Base-by-base conservation (phyloP, 1,140 invertebrate genomes). In the Metopolophium dirhodum region DNA sequence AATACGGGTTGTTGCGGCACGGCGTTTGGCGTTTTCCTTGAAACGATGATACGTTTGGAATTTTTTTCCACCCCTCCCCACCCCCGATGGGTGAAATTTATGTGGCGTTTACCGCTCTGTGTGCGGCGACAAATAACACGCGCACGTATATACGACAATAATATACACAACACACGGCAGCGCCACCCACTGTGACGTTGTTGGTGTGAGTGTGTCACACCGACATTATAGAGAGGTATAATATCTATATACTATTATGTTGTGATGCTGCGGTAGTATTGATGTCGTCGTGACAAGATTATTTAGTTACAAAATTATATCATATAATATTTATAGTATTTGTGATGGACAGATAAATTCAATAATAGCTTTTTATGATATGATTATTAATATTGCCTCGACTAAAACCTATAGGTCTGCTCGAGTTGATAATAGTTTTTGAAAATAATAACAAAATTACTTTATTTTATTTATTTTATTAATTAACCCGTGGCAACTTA, bases 111-210 rank as follows among this genome's bases (percentile, higher is more conserved):
- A n/a, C n/a, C 87, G 37, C 88, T 22, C 23, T 3, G 61, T 77
- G 61, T 77, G n/a, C 61, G 35, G 35, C 89, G 54, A 90, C 89
- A 90, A 90, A 90, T 90, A 90, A 68, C 88, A 22, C 54, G 37
- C 8, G 0, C 22, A 8, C 14, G n/a, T 68, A 30, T 68, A 30
- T 68, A 68, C 9, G 1, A 68, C 23, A 57, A 61, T 14, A 54
- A 54, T 54, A 54, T 54, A n/a, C 14, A 20, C n/a, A n/a, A 30
- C 14, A 77, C 11, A 77, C 61, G 30, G 61, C 89, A 45, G 89
- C 54, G 89, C 57, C 89, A 45, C 89, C 89, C 89, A 90, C 89
- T n/a, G 89, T 4, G 87, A 88, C 61, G 30, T 23, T 7, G 85
- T 18, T 7, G 9, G 8, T 4, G 30, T 68, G 61, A 30, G 61